Evolutionary conservation across 2,888 invertebrate species (phyloP).

Genomic region (Lathronympha strigana): DNA sequence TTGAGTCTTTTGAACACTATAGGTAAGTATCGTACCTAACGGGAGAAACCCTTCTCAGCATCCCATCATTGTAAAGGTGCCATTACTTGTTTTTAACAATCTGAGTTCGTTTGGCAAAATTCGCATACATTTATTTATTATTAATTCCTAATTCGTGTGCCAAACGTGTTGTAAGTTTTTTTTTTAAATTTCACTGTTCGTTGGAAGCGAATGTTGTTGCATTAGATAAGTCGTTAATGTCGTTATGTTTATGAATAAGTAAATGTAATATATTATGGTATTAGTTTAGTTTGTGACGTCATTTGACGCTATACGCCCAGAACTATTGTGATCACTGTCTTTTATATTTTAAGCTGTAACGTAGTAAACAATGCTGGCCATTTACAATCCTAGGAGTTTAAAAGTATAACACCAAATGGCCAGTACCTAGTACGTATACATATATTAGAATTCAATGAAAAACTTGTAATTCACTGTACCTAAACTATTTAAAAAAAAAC

Average conservation of each 20-base stretch:
- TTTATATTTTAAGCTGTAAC: slow-evolving; percentile 42
- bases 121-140: not conserved
- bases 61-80: slow-evolving; percentile 46
- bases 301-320: slow-evolving; percentile 62
- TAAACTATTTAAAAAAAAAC: slow-evolving; percentile 45
- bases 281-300: slow-evolving; percentile 62
- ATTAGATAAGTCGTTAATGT: slow-evolving; percentile 59
- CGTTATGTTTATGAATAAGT: slow-evolving; percentile 56
- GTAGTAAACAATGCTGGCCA: slow-evolving; percentile 27
- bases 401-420: not conserved
- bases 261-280: slow-evolving; percentile 63
- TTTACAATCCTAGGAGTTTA: not conserved
- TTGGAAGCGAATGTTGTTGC: slow-evolving; percentile 69
- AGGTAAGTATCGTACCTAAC: not conserved
- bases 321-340: slow-evolving; percentile 74
- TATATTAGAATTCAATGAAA: not conserved
- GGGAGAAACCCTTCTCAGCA: not conserved
- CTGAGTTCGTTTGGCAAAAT: slow-evolving; percentile 47
- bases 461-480: slow-evolving; percentile 34
- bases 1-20: not conserved
- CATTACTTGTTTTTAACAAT: slow-evolving; percentile 53
- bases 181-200: slow-evolving; percentile 60
- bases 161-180: slow-evolving; percentile 67
- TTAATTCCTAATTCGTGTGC: slow-evolving; percentile 51
- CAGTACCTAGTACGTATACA: not conserved